Evolutionary conservation across 2,797 vertebrate species (phyloP).

Genomic region (Melanogrammus aeglefinus): DNA sequence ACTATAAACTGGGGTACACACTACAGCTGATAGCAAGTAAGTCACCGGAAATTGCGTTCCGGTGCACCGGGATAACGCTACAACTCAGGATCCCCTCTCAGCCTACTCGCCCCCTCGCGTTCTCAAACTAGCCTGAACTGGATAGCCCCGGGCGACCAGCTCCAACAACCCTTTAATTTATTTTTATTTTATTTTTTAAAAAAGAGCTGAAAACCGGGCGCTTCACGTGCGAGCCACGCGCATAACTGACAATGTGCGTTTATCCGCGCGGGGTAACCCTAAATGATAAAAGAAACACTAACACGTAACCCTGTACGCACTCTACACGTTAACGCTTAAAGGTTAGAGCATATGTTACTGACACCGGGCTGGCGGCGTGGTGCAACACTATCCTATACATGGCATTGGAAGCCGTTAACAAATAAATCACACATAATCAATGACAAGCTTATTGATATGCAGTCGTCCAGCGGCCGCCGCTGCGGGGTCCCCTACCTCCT

Average conservation of each 20-base stretch:
- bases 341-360: too few relatives aligned
- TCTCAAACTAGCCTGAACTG: conserved; percentile 75
- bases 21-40: background rate
- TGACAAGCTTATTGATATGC: background rate
- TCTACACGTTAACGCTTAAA: too few relatives aligned
- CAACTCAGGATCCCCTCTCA: conserved; percentile 50
- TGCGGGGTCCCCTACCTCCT: conserved; percentile 78
- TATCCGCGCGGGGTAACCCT: too few relatives aligned
- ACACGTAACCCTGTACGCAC: too few relatives aligned
- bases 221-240: too few relatives aligned
- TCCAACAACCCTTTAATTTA: too few relatives aligned
- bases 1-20: background rate
- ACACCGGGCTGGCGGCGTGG: too few relatives aligned
- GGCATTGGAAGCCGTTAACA: background rate
- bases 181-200: too few relatives aligned
- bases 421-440: background rate
- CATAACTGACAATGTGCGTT: too few relatives aligned
- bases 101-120: conserved; percentile 51
- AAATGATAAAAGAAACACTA: too few relatives aligned
- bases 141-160: conserved; percentile 58
- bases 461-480: too few relatives aligned
- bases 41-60: background rate
- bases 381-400: too few relatives aligned
- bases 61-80: conserved; percentile 25
- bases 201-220: background rate